These are phyloP conservation scores for Heliconius himera DNA, from an alignment of 1,140 invertebrate genomes.

Conservation along the genomic window DNA sequence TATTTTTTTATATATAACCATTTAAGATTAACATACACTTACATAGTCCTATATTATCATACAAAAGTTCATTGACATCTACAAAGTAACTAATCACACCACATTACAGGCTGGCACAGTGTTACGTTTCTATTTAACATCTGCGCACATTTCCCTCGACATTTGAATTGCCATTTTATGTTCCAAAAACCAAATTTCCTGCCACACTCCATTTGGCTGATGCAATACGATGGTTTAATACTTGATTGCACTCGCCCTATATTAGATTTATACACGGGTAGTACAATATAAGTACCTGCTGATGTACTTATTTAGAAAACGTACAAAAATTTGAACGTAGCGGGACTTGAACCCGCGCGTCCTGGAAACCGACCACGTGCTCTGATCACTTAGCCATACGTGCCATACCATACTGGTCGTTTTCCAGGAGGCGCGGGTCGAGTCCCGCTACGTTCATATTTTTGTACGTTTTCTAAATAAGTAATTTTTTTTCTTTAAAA, in stretches of 20 bases:
- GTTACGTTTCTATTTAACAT: conserved; percentile 35
- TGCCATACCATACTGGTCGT: too few species aligned
- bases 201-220: conserved; percentile 57
- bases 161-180: conserved; percentile 59
- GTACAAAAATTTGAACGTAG: too few species aligned
- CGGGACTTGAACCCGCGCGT: too few species aligned
- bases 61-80: neutral
- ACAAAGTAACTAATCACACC: neutral
- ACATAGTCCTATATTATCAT: neutral
- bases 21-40: neutral
- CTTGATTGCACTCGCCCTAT: conserved; percentile 52
- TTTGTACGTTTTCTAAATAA: too few species aligned
- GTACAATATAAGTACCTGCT: conserved; percentile 17
- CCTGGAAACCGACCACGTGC: too few species aligned
- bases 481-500: too few species aligned
- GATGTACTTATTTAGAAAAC: too few species aligned
- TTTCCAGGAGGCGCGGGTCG: too few species aligned
- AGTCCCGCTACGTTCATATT: too few species aligned
- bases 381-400: too few species aligned
- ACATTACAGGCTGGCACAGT: neutral
- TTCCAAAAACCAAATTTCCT: conserved; percentile 56
- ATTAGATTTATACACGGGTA: conserved; percentile 49
- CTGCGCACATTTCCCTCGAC: conserved; percentile 39
- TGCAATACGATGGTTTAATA: conserved; percentile 56
- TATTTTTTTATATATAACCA: too few species aligned